A percentile compares a stretch with the other conserved stretches of the same genome.
Evolutionary conservation across 2,113 vertebrate species (phyloP).

Genomic region (Circaetus gallicus): DNA sequence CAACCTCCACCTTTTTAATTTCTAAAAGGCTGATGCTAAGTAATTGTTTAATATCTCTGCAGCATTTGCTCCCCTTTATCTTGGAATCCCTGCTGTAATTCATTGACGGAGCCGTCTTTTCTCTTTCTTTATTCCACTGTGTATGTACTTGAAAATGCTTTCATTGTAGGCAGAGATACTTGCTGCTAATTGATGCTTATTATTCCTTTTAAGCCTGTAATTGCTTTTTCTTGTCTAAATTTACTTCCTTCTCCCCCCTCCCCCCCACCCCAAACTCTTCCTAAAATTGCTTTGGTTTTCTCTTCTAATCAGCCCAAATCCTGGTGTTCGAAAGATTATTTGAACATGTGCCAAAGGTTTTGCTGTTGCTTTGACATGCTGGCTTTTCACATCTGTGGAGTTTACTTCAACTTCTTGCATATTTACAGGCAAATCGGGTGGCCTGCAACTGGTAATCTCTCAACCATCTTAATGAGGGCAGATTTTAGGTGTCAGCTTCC

Average conservation of each 20-base stretch:
- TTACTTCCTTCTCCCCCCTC: constrained; percentile 5
- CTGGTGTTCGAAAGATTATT: constrained; percentile 8
- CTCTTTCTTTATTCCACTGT: constrained; percentile 40
- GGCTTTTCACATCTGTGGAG: constrained; percentile 1
- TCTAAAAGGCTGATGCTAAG: constrained; percentile 23
- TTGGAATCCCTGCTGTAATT: constrained; percentile 53
- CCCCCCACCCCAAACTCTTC: neutral
- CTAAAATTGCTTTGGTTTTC: constrained; percentile 44
- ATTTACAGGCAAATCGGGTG: neutral
- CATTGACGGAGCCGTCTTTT: neutral
- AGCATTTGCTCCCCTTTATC: constrained; percentile 57
- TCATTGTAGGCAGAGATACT: constrained; percentile 65
- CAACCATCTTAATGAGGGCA: constrained; percentile 21
- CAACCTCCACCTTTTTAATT: constrained; percentile 44
- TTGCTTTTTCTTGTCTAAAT: constrained; percentile 68
- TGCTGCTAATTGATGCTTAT: constrained; percentile 69
- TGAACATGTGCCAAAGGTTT: constrained; percentile 5
- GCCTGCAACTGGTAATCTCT: constrained; percentile 16
- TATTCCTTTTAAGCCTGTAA: constrained; percentile 69
- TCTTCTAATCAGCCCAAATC: constrained; percentile 55
- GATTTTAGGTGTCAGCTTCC: constrained; percentile 23
- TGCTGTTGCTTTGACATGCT: neutral
- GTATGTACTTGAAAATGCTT: constrained; percentile 55
- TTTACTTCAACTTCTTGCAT: constrained; percentile 3
- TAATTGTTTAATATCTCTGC: constrained; percentile 58